Percentiles rank a stretch among this genome's conserved stretches.
phyloP scores from a whole-genome alignment of 2,113 vertebrate genomes.

The Odocoileus hemionus region DNA sequence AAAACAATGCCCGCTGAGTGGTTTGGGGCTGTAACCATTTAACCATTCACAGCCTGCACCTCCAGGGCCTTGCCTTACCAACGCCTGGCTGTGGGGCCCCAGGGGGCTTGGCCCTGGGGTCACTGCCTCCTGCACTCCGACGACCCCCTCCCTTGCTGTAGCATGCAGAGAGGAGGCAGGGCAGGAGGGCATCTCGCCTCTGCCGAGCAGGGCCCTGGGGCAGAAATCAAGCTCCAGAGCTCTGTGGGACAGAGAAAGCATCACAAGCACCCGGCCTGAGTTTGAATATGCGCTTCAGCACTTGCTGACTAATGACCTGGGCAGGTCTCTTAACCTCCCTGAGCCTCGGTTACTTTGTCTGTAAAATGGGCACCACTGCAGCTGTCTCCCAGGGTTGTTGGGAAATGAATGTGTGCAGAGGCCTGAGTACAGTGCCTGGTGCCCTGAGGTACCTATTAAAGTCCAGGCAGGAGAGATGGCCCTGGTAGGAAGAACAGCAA shows the following conservation, averaged over 20 bases:
- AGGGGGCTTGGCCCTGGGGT: neutral
- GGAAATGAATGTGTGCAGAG: neutral
- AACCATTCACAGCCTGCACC: neutral
- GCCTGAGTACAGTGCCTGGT: neutral
- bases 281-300: neutral
- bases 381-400: neutral
- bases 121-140: neutral
- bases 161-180: neutral
- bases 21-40: neutral
- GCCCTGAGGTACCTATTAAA: neutral
- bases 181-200: too few relatives aligned
- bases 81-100: rapidly evolving
- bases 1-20: neutral
- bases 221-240: neutral
- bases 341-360: neutral
- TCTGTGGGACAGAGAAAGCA: neutral
- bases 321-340: neutral
- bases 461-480: neutral
- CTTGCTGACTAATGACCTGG: neutral
- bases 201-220: neutral
- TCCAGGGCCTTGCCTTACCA: neutral
- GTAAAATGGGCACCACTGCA: neutral
- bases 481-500: neutral
- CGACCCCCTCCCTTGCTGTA: rapidly evolving
- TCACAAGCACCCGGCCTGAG: neutral